Base-by-base conservation (phyloP, 2,797 vertebrate species). In the Anabas testudineus region DNA sequence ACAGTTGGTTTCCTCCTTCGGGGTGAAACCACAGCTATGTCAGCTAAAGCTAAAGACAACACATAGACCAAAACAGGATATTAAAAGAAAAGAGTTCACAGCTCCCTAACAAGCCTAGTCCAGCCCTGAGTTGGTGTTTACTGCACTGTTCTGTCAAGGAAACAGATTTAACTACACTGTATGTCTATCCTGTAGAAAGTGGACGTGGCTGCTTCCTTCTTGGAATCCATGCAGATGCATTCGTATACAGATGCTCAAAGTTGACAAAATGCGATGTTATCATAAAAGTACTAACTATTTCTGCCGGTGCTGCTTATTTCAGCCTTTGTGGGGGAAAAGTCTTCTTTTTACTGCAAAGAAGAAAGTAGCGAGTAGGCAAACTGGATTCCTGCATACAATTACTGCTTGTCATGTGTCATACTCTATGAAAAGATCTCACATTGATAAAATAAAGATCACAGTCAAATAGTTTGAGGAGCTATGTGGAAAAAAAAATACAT, bases 11-110 rank as follows among this genome's bases (percentile, higher is more conserved):
- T 66, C 71, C 71, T 88, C 62, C 69, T 82, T 55, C 55, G 58
- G 83, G 84, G 70, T 80, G 83, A 88, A 90, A 90, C 84, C 88
- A 88, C 86, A 90, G 81, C 75, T 88, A 87, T 88, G 85, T 80
- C 67, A 87, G 82, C 69, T 83, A 62, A 78, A 83, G 75, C 85
- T 91, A 71, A 87, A 87, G 78, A 83, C 81, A 85, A 91, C 85
- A 81, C 63, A 67, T 7, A 66, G 82, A 75, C 85, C 76, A 83
- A 85, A 90, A 87, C 86, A 87, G 87, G 84, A 86, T 81, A 81
- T 88, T 84, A 74, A 80, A 79, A 76, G 77, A 83, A 82, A 82
- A 74, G 67, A 80, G 69, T 84, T 88, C 71, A 87, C 81, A 80
- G 81, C 80, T 90, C 81, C 67, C 51, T 80, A 83, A 85, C 79